Evolutionary conservation across 2,888 invertebrate genomes (phyloP).

Genomic region (Drosophila basisetae): DNA sequence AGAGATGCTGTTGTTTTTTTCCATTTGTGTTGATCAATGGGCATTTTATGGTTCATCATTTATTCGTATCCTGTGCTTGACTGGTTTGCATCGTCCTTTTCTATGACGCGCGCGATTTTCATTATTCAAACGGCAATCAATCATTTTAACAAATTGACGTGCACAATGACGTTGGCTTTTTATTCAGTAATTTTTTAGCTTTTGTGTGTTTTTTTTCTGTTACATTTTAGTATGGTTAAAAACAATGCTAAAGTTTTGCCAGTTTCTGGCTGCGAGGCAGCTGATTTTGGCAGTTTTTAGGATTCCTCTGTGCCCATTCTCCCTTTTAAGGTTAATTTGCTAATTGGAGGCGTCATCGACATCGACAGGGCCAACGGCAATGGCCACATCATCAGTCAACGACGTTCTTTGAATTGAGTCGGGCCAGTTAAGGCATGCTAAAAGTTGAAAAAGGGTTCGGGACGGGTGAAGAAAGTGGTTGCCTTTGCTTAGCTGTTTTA

Average conservation of each 20-base stretch:
- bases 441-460: slow-evolving; percentile 27
- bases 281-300: slow-evolving; percentile 76
- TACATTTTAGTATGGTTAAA: slow-evolving; percentile 45
- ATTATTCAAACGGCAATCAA: slow-evolving; percentile 81
- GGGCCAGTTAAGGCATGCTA: slow-evolving; percentile 51
- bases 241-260: slow-evolving; percentile 72
- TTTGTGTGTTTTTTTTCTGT: slow-evolving; percentile 12
- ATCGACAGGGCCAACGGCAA: slow-evolving; percentile 37
- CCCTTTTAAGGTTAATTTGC: slow-evolving; percentile 73
- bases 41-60: slow-evolving; percentile 33
- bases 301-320: slow-evolving; percentile 55
- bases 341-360: slow-evolving; percentile 80
- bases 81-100: slow-evolving; percentile 60
- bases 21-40: slow-evolving; percentile 11
- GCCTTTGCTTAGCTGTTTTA: slow-evolving; percentile 42
- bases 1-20: not conserved
- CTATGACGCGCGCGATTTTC: slow-evolving; percentile 71
- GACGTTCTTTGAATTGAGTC: slow-evolving; percentile 66
- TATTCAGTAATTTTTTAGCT: slow-evolving; percentile 24
- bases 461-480: slow-evolving; percentile 6
- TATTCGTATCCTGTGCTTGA: slow-evolving; percentile 6
- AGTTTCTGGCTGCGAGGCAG: slow-evolving; percentile 52
- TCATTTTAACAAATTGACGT: slow-evolving; percentile 81
- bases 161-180: slow-evolving; percentile 75
- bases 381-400: slow-evolving; percentile 71